phyloP scores from a whole-genome alignment of 2,797 vertebrate genomes.

The Benthosema pterotum region DNA sequence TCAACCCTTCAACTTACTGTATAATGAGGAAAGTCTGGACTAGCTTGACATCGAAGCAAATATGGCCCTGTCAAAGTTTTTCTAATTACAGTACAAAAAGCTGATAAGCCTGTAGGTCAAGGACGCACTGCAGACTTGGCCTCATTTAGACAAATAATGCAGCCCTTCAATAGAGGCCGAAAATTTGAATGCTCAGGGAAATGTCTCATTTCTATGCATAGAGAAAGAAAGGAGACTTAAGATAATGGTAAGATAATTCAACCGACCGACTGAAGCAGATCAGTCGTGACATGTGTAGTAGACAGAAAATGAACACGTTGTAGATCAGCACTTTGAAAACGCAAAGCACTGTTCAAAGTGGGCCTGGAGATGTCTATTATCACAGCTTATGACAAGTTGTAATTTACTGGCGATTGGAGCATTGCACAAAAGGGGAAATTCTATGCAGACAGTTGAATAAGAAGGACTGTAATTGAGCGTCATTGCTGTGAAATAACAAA shows the following conservation, averaged over 20 bases:
- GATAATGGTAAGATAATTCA: not conserved
- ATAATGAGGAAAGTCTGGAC: conserved; percentile 2
- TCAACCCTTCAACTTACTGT: not conserved
- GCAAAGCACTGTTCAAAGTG: conserved; percentile 5
- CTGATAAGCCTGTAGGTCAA: not conserved
- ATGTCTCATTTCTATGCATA: not conserved
- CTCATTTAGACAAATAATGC: not conserved
- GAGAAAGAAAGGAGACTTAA: not conserved
- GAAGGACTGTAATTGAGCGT: conserved; percentile 16
- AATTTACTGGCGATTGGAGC: conserved; percentile 29
- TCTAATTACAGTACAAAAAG: conserved; percentile 1
- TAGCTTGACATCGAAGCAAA: not conserved
- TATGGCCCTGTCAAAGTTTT: too few relatives aligned
- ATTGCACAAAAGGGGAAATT: conserved; percentile 23
- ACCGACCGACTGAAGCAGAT: conserved; percentile 17
- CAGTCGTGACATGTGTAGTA: conserved; percentile 12
- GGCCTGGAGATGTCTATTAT: conserved; percentile 20
- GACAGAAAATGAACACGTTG: not conserved
- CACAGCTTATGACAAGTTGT: conserved; percentile 24
- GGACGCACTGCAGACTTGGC: not conserved
- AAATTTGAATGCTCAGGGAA: not conserved
- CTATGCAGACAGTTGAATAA: conserved; percentile 28
- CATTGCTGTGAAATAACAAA: conserved; percentile 40
- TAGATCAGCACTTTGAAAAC: conserved; percentile 7
- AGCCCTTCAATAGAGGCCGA: not conserved